Percentiles rank a stretch among this genome's conserved stretches.
Evolutionary conservation across 2,797 vertebrate genomes (phyloP).

Genomic region (Bradypus variegatus): DNA sequence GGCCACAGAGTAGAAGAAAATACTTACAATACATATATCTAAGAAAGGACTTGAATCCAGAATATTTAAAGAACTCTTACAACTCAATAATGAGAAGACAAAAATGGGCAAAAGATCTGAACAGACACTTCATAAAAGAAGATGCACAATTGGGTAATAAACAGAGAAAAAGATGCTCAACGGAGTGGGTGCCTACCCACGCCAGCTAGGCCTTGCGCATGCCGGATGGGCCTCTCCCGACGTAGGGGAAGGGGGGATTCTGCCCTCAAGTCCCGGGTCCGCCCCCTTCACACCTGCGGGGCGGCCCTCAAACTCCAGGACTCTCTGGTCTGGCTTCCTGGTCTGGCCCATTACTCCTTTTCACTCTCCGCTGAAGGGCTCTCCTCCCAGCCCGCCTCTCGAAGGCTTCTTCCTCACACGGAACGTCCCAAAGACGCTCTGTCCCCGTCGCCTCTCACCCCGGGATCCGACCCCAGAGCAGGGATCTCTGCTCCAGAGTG

Average conservation of each 20-base stretch:
- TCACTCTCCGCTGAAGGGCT: accelerated
- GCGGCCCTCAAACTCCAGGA: background rate
- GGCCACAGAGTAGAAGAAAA: background rate
- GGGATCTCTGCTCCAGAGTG: accelerated
- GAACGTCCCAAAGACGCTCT: background rate
- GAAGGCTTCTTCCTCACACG: background rate
- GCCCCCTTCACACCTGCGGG: no score
- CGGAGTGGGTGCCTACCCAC: background rate
- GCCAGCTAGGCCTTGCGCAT: background rate
- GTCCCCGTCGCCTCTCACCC: accelerated
- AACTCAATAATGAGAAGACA: background rate
- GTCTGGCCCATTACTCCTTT: accelerated
- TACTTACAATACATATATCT: background rate
- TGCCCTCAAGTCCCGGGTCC: no score
- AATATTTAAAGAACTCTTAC: background rate
- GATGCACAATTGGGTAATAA: background rate
- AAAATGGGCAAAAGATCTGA: background rate
- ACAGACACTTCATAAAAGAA: background rate
- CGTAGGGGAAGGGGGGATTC: background rate
- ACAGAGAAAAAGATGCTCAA: background rate
- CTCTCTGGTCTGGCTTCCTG: background rate
- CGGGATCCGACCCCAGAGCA: no score
- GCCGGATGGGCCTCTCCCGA: no score
- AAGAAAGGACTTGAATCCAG: background rate
- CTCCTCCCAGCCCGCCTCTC: no score